Evolutionary conservation across 1,140 invertebrate species (phyloP), one percentile per base, ranked within the genome.

Genomic region (Glossosoma conforme): DNA sequence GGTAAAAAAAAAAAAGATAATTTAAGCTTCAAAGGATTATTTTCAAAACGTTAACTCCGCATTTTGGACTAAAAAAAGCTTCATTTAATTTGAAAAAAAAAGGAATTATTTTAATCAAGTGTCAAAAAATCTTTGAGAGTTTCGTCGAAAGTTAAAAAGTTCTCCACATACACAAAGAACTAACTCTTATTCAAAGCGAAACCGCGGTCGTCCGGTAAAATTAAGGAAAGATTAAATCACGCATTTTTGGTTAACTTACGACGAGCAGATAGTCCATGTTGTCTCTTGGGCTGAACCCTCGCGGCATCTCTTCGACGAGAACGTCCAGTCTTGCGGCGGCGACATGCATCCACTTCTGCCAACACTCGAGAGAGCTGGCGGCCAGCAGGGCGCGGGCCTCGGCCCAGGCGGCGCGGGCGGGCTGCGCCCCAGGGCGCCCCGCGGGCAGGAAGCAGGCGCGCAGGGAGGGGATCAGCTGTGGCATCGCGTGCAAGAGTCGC

Each of bases 381-480:
- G 76, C 80, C 10, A 86, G 68, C 28, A 74, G 63, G 2, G 70
- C 72, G 58, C 82, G 83, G 21, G 85, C 62, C 13, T 76, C 70
- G 46, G 79, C 76, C 85, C 85, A 88, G 38, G 78, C 74, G 14
- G 76, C 66, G 17, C 64, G 30, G 1, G 62, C 61, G 28, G 25
- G 25, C n/a, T 60, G 43, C 0, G 38, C 28, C 40, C 62, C 58
- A 33, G 77, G 70, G 9, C 72, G 73, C 40, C 62, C 58, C 32
- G 77, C 69, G 9, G 73, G 73, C 15, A 79, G 78, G 56, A 85
- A 86, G 60, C 84, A 86, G 32, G 78, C 79, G 33, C 79, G 81
- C 22, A 87, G 69, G 62, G 79, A 78, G 1, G 77, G 76, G 60
- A 84, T 84, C 21, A 87, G 66, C 37, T 69, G 65, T 1, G 77